These are phyloP conservation scores for Myotis vivesi DNA, from an alignment of 2,797 vertebrate species.

Conservation along the genomic window DNA sequence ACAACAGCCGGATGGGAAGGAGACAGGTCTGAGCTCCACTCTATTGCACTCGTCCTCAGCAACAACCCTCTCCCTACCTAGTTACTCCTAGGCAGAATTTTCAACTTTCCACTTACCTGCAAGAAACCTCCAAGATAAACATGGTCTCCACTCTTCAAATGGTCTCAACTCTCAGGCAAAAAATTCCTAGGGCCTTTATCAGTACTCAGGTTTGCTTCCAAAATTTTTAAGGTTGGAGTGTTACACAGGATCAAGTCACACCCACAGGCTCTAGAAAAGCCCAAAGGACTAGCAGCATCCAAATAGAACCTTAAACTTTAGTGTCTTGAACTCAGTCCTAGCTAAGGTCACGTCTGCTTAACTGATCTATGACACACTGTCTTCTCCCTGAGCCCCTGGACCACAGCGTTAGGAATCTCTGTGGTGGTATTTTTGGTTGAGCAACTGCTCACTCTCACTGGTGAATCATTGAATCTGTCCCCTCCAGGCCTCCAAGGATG, in stretches of 20 bases:
- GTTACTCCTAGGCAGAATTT: not conserved
- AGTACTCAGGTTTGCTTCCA: conserved; percentile 11
- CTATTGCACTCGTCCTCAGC: not conserved
- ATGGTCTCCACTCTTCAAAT: not conserved
- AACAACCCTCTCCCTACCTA: not conserved
- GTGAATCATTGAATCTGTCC: not conserved
- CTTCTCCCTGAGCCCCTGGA: not conserved
- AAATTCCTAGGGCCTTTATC: not conserved
- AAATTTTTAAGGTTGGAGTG: not conserved
- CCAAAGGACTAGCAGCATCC: not conserved
- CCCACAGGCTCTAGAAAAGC: not conserved
- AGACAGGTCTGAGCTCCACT: not conserved
- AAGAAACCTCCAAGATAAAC: conserved; percentile 19
- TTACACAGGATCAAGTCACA: not conserved
- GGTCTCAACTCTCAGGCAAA: not conserved
- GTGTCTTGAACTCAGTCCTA: not conserved
- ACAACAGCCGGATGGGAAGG: conserved; percentile 31
- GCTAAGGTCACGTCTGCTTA: not conserved
- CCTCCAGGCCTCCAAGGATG: not conserved
- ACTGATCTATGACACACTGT: not conserved
- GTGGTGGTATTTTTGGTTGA: not conserved
- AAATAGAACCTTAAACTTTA: not conserved
- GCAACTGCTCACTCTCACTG: not conserved
- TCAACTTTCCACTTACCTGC: not conserved
- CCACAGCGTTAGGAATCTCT: not conserved